Percentiles rank a stretch among this genome's conserved stretches.
Conservation (phyloP, 2,113 vertebrate genomes). For the Cercocebus atys region DNA sequence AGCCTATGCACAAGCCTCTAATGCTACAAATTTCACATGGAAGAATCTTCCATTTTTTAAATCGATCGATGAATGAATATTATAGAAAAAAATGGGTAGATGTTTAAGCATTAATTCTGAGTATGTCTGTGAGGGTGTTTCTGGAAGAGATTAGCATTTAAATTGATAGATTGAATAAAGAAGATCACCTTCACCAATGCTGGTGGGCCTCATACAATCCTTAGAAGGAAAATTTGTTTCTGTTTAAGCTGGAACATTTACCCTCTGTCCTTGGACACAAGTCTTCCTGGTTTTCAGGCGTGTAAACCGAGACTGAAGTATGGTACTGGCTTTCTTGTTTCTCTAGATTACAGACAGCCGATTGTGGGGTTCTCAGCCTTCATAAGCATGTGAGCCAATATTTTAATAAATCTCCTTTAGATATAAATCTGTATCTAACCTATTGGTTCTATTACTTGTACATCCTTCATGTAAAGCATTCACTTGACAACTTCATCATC, state of each 20-base stretch:
- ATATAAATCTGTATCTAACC: neutral
- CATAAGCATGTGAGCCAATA: neutral
- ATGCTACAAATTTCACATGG: neutral
- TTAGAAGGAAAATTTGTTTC: neutral
- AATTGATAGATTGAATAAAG: neutral
- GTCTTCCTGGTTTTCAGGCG: accelerated
- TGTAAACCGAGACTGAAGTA: neutral
- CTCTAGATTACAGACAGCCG: accelerated
- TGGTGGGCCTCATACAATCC: neutral
- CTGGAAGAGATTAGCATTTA: neutral
- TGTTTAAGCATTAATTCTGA: neutral
- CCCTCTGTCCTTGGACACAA: neutral
- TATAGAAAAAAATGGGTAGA: neutral
- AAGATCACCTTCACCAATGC: neutral
- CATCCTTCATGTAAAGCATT: neutral
- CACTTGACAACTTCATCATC: neutral
- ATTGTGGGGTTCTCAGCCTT: neutral
- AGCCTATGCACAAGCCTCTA: neutral
- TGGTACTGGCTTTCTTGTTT: neutral
- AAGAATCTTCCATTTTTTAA: neutral
- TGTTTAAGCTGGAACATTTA: neutral
- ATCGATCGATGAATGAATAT: neutral
- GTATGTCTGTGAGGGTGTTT: neutral
- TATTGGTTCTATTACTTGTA: neutral
- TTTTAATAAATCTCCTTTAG: neutral